A percentile compares a stretch with the other conserved stretches of the same genome.
Conservation (phyloP, 2,113 vertebrate species). For the Hipposideros armiger region DNA sequence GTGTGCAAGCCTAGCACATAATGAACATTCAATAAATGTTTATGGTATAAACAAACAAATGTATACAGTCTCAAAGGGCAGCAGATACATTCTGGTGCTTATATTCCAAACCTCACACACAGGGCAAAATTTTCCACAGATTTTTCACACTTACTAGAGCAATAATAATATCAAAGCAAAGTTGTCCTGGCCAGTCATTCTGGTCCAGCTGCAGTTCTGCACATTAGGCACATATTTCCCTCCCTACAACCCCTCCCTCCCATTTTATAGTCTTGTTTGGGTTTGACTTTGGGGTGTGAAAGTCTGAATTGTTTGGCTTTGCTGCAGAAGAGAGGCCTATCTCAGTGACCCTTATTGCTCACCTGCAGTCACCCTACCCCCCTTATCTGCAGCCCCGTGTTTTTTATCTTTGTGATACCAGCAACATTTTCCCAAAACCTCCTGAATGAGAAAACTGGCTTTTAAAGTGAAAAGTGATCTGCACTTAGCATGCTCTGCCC, state of each 20-base stretch:
- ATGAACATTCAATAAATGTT: background rate
- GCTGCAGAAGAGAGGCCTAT: background rate
- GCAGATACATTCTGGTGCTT: background rate
- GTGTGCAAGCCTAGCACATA: background rate
- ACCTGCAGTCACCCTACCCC: constrained; percentile 33
- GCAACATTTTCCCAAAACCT: constrained; percentile 38
- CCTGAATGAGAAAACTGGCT: constrained; percentile 50
- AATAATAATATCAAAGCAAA: background rate
- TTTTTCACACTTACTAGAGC: background rate
- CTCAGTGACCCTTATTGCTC: constrained; percentile 6
- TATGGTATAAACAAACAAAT: background rate
- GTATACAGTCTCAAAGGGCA: background rate
- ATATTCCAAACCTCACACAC: background rate
- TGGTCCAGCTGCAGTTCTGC: background rate
- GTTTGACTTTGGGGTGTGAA: constrained; percentile 55
- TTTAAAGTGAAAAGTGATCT: constrained; percentile 55
- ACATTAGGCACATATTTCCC: background rate
- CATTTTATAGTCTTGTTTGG: constrained; percentile 62
- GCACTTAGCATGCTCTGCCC: background rate
- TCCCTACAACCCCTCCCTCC: background rate
- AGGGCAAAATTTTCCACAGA: background rate
- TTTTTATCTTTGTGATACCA: constrained; percentile 51
- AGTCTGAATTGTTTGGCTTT: constrained; percentile 41
- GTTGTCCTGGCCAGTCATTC: background rate
- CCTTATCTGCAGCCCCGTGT: constrained; percentile 56